A percentile compares a stretch with the other conserved stretches of the same genome.
phyloP scores from a whole-genome alignment of 2,888 invertebrate species.

The Pseudococcus jackbeardsleyi region DNA sequence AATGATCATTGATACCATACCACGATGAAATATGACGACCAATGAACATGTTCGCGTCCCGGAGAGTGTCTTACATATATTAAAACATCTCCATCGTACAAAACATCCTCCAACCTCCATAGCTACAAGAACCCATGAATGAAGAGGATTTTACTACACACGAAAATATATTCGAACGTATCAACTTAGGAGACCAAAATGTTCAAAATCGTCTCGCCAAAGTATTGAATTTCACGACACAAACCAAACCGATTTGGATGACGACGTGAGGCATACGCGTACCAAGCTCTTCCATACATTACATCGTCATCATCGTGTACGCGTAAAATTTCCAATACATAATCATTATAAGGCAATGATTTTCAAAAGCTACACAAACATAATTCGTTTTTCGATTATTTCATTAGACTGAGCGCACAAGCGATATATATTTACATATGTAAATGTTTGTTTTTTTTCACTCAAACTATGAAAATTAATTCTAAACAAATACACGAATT shows the following conservation, averaged over 20 bases:
- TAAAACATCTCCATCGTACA: conserved; percentile 1
- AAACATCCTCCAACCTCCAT: not conserved
- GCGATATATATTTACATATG: conserved; percentile 50
- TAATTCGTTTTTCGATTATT: conserved; percentile 57
- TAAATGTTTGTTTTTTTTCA: conserved; percentile 51
- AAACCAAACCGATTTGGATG: not conserved
- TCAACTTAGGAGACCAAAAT: not conserved
- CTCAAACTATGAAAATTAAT: conserved; percentile 51
- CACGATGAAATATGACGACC: conserved; percentile 10
- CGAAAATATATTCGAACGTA: conserved; percentile 3
- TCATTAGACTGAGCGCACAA: conserved; percentile 26
- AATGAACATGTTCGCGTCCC: conserved; percentile 10
- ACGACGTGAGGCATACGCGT: not conserved
- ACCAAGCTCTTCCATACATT: not conserved
- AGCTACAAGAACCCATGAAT: not conserved
- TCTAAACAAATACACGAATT: conserved; percentile 49
- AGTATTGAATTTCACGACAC: conserved; percentile 35
- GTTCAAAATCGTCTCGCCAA: not conserved
- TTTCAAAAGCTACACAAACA: conserved; percentile 56
- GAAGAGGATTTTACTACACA: not conserved
- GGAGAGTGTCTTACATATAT: not conserved
- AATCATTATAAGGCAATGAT: conserved; percentile 33
- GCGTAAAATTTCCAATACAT: conserved; percentile 30
- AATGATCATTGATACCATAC: not conserved
- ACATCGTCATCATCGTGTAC: not conserved